These are phyloP conservation scores for Amiota mariae DNA, from an alignment of 2,888 invertebrate species.

Conservation along the genomic window DNA sequence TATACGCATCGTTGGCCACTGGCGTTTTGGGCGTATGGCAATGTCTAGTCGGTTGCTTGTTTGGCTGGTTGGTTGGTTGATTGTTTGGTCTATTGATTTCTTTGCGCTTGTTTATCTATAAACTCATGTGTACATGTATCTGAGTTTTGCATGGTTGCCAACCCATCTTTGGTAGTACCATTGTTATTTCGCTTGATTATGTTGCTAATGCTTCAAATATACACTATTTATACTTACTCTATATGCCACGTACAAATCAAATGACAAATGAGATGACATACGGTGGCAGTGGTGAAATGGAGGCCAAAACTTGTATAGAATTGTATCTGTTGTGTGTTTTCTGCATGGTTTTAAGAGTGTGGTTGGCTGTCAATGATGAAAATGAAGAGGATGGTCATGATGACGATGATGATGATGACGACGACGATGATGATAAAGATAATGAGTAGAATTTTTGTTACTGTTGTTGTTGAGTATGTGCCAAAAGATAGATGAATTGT, in stretches of 20 bases:
- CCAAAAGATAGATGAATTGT: neutral
- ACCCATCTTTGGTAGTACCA: neutral
- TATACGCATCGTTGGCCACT: constrained; percentile 57
- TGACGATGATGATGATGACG: neutral
- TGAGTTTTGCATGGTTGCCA: neutral
- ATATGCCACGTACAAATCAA: too few species aligned
- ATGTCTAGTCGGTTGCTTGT: constrained; percentile 4
- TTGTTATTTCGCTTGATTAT: constrained; percentile 15
- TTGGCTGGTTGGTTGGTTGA: neutral
- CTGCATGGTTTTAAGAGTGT: too few species aligned
- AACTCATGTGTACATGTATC: neutral
- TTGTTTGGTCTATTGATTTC: neutral
- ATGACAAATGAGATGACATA: neutral
- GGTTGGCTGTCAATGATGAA: too few species aligned
- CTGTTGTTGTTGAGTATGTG: neutral
- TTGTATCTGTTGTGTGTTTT: too few species aligned
- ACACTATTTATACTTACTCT: neutral
- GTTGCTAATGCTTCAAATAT: constrained; percentile 1
- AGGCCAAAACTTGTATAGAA: too few species aligned
- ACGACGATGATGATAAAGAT: neutral
- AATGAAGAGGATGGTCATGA: too few species aligned
- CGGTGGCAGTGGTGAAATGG: too few species aligned
- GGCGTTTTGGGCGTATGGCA: constrained; percentile 43
- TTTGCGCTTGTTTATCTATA: too few species aligned
- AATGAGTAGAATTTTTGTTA: constrained; percentile 1